These are phyloP conservation scores for Probaryconus sp. DNA, from an alignment of 1,140 invertebrate genomes.

Conservation along the genomic window DNA sequence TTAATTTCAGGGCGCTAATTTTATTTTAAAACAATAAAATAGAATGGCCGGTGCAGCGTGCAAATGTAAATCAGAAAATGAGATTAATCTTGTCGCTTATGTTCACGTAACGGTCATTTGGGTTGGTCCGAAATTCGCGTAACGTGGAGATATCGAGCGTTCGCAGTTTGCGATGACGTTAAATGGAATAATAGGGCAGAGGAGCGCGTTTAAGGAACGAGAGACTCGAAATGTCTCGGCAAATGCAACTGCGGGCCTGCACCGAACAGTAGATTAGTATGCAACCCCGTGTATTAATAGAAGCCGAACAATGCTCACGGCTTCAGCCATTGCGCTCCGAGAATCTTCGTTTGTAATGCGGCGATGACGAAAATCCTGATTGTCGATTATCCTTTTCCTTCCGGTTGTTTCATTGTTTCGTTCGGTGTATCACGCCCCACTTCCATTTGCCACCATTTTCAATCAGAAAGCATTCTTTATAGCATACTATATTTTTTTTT, in stretches of 20 bases:
- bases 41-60: slow-evolving; percentile 8
- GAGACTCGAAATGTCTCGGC: slow-evolving; percentile 66
- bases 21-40: slow-evolving; percentile 35
- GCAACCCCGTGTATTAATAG: slow-evolving; percentile 75
- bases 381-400: slow-evolving; percentile 25
- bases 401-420: background rate
- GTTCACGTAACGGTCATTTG: slow-evolving; percentile 42
- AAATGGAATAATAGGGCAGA: slow-evolving; percentile 73
- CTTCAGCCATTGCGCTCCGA: slow-evolving; percentile 60
- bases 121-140: slow-evolving; percentile 42
- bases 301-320: slow-evolving; percentile 74
- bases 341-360: slow-evolving; percentile 43
- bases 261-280: slow-evolving; percentile 72
- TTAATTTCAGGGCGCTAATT: too few species aligned
- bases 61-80: slow-evolving; percentile 31
- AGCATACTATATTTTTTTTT: too few species aligned
- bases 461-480: too few species aligned
- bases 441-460: background rate
- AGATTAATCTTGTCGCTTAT: slow-evolving; percentile 45
- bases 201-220: slow-evolving; percentile 64
- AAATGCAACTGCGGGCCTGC: slow-evolving; percentile 65
- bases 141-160: slow-evolving; percentile 43
- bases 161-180: slow-evolving; percentile 50
- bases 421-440: background rate
- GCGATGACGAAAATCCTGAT: slow-evolving; percentile 32